Conservation (phyloP, 2,797 vertebrate genomes). For the Alosa sapidissima region DNA sequence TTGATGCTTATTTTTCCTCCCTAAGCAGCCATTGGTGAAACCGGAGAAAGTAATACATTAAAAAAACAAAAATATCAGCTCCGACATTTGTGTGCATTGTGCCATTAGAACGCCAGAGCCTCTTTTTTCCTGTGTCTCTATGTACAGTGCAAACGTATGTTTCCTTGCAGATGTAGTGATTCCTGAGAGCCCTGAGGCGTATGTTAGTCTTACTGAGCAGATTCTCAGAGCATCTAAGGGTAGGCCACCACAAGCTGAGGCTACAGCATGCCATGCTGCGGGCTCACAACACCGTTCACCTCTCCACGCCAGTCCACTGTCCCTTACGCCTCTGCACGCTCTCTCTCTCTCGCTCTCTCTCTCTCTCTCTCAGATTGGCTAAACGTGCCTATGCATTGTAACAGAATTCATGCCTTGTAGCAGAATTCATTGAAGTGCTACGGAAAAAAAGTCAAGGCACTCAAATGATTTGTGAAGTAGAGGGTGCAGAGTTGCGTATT, state of each 20-base stretch:
- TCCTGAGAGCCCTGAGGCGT: constrained; percentile 94
- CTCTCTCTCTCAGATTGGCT: not conserved
- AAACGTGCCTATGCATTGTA: not conserved
- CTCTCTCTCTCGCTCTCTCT: not conserved
- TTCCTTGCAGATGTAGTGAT: constrained; percentile 94
- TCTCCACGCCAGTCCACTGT: constrained; percentile 17
- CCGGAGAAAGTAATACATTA: not conserved
- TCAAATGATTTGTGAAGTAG: not conserved
- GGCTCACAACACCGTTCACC: constrained; percentile 20
- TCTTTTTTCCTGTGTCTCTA: not conserved
- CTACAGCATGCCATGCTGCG: constrained; percentile 38
- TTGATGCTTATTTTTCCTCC: not conserved
- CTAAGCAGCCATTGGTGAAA: not conserved
- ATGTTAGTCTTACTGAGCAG: constrained; percentile 96
- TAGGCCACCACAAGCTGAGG: constrained; percentile 60
- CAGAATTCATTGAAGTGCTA: not conserved
- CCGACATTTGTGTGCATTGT: not conserved
- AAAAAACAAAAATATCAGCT: not conserved
- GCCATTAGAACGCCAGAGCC: not conserved
- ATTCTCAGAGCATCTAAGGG: constrained; percentile 87
- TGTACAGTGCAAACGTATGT: constrained; percentile 50
- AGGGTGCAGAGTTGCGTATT: constrained; percentile 1
- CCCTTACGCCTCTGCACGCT: constrained; percentile 3
- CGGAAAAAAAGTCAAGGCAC: not conserved
- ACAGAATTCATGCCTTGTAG: not conserved